Base-by-base conservation (phyloP, 2,888 invertebrate genomes). In the Limnephilus marmoratus region DNA sequence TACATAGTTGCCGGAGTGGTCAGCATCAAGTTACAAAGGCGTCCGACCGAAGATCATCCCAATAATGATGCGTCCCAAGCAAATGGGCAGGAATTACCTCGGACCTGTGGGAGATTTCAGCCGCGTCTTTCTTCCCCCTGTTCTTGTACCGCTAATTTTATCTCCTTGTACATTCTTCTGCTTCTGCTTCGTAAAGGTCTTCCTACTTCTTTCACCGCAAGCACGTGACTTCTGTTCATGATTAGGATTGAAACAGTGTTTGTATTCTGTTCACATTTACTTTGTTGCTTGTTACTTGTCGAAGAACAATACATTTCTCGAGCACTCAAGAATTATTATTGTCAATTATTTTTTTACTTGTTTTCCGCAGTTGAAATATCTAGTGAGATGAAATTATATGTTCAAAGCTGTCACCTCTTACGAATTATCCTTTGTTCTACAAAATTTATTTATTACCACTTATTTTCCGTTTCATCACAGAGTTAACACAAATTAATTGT, bases 261-360 rank as follows among this genome's bases (percentile, higher is more conserved):
- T 83, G 83, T 83, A 83, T 83, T 83, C 83, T 41, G 83, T 24
- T 83, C 83, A 83, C 83, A 83, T 18, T 34, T 34, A 37, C 37
- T 9, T 83, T 83, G 37, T 83, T 37, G 13, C 83, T 41, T 34
- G 83, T 37, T 31, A 68, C 68, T 68, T 5, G 24, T n/a, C 24
- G n/a, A 24, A 5, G 68, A 68, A 68, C 24, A 68, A 68, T 24
- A n/a, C 49, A 68, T 68, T n/a, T 53, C 53, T 53, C 53, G 24
- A 68, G 4, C 18, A 53, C 53, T 68, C 68, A 68, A 68, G 68
- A 24, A 68, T 68, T 68, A 45, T 45, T 49, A 68, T 68, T 68
- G 9, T 9, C 68, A 68, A 68, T 68, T 68, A 68, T 18, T 68
- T 68, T 53, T 68, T 68, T 12, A 53, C 18, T 53, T 18, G 3